Evolutionary conservation across 1,140 invertebrate species (phyloP).

Genomic region (Homalodisca vitripennis): DNA sequence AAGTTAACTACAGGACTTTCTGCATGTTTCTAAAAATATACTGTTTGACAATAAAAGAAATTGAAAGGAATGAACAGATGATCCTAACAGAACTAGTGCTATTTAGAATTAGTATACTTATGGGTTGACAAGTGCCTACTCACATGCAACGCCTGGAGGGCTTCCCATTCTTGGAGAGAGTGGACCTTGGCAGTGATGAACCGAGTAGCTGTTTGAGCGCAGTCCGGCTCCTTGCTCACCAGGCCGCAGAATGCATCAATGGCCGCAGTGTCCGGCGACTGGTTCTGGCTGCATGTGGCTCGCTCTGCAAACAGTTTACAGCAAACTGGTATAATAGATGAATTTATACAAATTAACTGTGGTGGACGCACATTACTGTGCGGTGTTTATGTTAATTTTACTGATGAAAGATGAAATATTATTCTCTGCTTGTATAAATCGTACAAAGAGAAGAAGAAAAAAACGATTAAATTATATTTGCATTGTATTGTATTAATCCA

Average conservation of each 20-base stretch:
- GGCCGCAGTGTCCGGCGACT: slow-evolving; percentile 66
- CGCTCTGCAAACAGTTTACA: slow-evolving; percentile 62
- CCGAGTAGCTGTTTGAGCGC: slow-evolving; percentile 71
- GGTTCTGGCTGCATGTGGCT: slow-evolving; percentile 68
- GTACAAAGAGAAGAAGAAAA: neutral
- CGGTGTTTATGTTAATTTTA: neutral
- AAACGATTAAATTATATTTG: neutral
- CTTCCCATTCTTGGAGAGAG: slow-evolving; percentile 77
- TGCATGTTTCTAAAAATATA: too few species aligned
- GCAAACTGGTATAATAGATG: neutral
- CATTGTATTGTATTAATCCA: neutral
- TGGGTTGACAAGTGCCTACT: too few species aligned
- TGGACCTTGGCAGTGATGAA: slow-evolving; percentile 82
- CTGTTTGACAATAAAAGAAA: too few species aligned
- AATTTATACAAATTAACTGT: neutral
- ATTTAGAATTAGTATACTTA: too few species aligned
- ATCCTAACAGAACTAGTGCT: too few species aligned
- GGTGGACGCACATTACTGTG: neutral
- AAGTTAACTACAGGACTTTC: too few species aligned
- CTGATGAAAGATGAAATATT: neutral
- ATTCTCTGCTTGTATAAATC: neutral
- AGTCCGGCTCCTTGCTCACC: slow-evolving; percentile 72
- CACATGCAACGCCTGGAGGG: slow-evolving; percentile 71
- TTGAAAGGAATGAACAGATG: too few species aligned
- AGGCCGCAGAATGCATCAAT: slow-evolving; percentile 76